Percentiles rank a stretch among this genome's conserved stretches.
These are phyloP conservation scores for Crax fasciolata DNA, from an alignment of 2,797 vertebrate genomes.

Conservation along the genomic window DNA sequence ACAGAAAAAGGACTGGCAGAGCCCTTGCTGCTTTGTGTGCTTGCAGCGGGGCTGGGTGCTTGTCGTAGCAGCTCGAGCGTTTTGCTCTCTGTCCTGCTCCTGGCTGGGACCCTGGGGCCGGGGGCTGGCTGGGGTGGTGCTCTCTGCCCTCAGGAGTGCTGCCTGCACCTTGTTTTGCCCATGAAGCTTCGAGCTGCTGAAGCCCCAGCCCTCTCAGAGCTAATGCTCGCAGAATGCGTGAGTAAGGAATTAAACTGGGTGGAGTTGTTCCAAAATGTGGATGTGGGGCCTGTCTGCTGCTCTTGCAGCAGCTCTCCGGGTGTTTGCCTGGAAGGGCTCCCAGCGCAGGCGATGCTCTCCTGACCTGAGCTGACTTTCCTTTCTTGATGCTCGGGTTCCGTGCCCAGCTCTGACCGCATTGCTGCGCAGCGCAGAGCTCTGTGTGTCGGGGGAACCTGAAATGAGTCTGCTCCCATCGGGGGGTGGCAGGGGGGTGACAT, in stretches of 20 bases:
- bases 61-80: background rate
- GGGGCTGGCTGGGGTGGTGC: background rate
- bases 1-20: background rate
- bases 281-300: slow-evolving; percentile 36
- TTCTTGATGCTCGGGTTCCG: background rate
- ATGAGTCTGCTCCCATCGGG: slow-evolving; percentile 25
- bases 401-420: slow-evolving; percentile 1
- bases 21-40: background rate
- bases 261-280: slow-evolving; percentile 65
- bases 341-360: slow-evolving; percentile 56
- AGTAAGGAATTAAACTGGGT: slow-evolving; percentile 65
- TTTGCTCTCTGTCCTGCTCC: background rate
- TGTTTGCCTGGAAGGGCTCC: slow-evolving; percentile 71
- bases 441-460: background rate
- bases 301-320: slow-evolving; percentile 53
- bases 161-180: slow-evolving; percentile 32
- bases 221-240: slow-evolving; percentile 53
- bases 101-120: background rate
- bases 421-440: background rate
- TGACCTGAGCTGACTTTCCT: slow-evolving; percentile 68
- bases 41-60: background rate
- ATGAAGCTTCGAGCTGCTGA: background rate
- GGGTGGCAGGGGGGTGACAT: background rate
- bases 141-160: background rate
- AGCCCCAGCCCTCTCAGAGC: slow-evolving; percentile 30